These are phyloP conservation scores for Actinernus sp. DNA, from an alignment of 92 coral and sea anemone species.

Conservation along the genomic window DNA sequence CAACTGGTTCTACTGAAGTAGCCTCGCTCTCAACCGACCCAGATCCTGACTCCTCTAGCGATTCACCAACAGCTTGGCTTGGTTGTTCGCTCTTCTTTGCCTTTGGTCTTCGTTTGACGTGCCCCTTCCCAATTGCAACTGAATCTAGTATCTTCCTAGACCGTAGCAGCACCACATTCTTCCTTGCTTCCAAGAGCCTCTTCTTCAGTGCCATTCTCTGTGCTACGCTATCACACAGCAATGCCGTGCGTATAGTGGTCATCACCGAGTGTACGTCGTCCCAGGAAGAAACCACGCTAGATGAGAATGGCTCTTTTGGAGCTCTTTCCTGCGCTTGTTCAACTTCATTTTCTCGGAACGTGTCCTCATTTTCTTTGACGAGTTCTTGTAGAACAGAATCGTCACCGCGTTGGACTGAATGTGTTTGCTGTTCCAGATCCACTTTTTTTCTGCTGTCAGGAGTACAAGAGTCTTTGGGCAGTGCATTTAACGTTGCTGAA, in stretches of 20 bases:
- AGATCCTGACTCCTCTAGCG: not conserved
- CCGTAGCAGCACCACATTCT: slow-evolving; percentile 26
- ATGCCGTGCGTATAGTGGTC: too few relatives aligned
- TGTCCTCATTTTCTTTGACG: too few relatives aligned
- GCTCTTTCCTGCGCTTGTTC: not conserved
- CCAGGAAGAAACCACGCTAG: too few relatives aligned
- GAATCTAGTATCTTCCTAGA: slow-evolving; percentile 45
- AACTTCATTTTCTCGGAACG: not conserved
- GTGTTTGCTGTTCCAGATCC: too few relatives aligned
- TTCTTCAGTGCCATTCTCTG: slow-evolving; percentile 39
- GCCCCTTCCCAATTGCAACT: slow-evolving; percentile 28
- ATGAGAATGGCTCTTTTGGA: not conserved
- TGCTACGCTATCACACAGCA: slow-evolving; percentile 30
- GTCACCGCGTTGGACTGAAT: too few relatives aligned
- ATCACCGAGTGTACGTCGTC: slow-evolving; percentile 26
- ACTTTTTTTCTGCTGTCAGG: too few relatives aligned
- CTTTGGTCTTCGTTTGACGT: slow-evolving; percentile 24
- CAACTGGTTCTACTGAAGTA: too few relatives aligned
- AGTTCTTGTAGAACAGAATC: too few relatives aligned
- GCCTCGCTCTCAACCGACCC: too few relatives aligned
- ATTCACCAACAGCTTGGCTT: not conserved
- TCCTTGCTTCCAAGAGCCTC: slow-evolving; percentile 57
- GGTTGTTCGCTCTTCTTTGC: slow-evolving; percentile 3
- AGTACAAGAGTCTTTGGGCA: too few relatives aligned
- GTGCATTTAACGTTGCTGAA: too few relatives aligned